phyloP scores from a whole-genome alignment of 2,888 invertebrate genomes.

The Tipula vernalis region DNA sequence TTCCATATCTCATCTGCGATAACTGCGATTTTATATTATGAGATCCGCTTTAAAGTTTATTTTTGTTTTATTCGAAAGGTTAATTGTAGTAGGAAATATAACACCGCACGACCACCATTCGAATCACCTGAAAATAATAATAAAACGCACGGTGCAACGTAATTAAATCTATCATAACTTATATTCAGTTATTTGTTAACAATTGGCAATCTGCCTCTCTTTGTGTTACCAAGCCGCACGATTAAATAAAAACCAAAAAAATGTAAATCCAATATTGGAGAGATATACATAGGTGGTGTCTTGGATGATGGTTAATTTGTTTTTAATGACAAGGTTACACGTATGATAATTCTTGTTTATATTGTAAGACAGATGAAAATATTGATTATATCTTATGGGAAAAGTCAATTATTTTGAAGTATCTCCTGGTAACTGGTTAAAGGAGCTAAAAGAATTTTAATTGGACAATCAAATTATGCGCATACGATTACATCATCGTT shows the following conservation, averaged over 20 bases:
- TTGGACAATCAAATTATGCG: neutral
- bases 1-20: neutral
- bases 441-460: neutral
- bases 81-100: neutral
- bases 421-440: neutral
- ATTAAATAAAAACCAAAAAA: neutral
- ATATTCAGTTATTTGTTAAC: neutral
- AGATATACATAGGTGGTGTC: neutral
- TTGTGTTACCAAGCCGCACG: neutral
- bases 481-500: neutral
- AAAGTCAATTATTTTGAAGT: neutral
- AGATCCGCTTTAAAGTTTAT: neutral
- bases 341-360: neutral
- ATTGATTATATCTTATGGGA: neutral
- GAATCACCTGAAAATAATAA: neutral
- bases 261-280: neutral
- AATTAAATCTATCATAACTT: neutral
- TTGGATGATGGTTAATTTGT: neutral
- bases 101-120: neutral
- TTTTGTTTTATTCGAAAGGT: neutral
- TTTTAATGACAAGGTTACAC: neutral
- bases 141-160: neutral
- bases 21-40: neutral
- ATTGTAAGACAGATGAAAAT: neutral
- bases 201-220: neutral